Conservation (phyloP, 92 coral and sea anemone species). For the Porites evermanni region DNA sequence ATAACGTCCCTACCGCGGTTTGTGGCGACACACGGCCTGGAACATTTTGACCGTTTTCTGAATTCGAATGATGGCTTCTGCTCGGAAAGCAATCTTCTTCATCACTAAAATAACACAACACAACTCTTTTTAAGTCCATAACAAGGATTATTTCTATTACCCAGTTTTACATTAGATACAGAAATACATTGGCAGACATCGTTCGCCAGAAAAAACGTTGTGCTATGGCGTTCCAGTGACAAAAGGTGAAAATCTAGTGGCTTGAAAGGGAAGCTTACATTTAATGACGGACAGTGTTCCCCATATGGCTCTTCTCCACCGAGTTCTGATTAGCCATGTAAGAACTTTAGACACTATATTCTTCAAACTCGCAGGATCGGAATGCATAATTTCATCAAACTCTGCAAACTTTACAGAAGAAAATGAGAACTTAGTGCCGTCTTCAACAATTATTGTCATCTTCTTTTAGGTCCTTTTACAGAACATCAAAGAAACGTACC, state of each 20-base stretch:
- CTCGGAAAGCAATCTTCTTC: constrained; percentile 96
- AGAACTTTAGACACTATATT: constrained; percentile 88
- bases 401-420: constrained; percentile 82
- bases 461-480: background rate
- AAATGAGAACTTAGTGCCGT: too few relatives aligned
- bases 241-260: too few relatives aligned
- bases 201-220: too few relatives aligned
- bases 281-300: constrained; percentile 94
- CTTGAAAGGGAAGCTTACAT: constrained; percentile 61
- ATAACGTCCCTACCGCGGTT: constrained; percentile 75
- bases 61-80: constrained; percentile 76
- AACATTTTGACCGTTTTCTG: constrained; percentile 95
- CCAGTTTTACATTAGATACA: background rate
- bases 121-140: background rate
- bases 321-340: constrained; percentile 83
- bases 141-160: background rate
- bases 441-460: background rate
- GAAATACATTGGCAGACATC: background rate
- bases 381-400: constrained; percentile 95
- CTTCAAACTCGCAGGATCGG: constrained; percentile 93
- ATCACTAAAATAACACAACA: constrained; percentile 64
- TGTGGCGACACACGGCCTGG: constrained; percentile 75
- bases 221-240: too few relatives aligned
- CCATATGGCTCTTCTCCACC: constrained; percentile 98
- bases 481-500: constrained; percentile 41